Conservation (phyloP, 1,140 invertebrate species). For the Glossosoma conforme region DNA sequence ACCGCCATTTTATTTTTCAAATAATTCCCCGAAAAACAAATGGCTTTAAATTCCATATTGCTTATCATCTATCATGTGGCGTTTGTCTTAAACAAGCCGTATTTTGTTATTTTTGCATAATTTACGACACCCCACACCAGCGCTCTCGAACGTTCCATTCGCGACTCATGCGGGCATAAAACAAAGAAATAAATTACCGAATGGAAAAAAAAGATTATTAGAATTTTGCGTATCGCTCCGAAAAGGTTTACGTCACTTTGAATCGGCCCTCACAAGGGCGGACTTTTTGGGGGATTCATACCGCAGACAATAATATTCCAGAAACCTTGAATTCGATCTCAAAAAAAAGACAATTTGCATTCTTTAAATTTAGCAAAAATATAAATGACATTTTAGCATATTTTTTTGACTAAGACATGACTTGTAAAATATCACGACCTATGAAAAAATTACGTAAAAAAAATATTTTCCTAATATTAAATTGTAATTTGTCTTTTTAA, state of each 20-base stretch:
- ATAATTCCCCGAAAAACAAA: conserved; percentile 22
- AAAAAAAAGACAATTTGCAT: no score
- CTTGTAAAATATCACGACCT: no score
- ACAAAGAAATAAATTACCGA: conserved; percentile 30
- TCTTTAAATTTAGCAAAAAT: no score
- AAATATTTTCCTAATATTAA: no score
- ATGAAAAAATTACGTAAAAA: no score
- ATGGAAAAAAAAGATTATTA: conserved; percentile 30
- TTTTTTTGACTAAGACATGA: no score
- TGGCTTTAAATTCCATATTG: conserved; percentile 28
- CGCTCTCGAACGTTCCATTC: conserved; percentile 16
- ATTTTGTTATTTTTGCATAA: conserved; percentile 29
- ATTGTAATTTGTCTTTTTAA: no score
- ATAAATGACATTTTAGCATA: no score
- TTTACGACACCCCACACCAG: conserved; percentile 20
- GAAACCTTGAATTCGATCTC: no score
- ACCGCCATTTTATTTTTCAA: conserved; percentile 7
- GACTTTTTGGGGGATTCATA: no score
- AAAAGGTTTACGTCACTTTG: conserved; percentile 28
- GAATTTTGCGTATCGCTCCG: conserved; percentile 21
- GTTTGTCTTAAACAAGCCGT: conserved; percentile 32
- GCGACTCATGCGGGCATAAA: conserved; percentile 28
- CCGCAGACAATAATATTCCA: no score
- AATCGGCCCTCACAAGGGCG: no score
- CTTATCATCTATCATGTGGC: conserved; percentile 31